Evolutionary conservation across 2,113 vertebrate species (phyloP).

Genomic region (Centropus bengalensis): DNA sequence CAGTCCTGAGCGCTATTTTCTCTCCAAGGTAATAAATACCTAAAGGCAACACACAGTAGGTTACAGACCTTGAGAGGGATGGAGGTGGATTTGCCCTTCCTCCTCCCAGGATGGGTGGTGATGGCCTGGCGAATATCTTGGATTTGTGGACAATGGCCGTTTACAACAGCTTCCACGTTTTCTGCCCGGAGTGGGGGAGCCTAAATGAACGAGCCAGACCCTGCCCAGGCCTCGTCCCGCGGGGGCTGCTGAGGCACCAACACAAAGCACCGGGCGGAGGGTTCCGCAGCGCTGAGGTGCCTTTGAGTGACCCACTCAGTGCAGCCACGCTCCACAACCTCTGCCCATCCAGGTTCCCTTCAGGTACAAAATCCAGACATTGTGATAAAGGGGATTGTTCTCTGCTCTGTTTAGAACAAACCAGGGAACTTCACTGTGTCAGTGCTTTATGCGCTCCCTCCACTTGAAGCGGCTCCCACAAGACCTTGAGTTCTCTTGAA

Average conservation of each 20-base stretch:
- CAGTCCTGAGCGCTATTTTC: not conserved
- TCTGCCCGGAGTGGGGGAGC: not conserved
- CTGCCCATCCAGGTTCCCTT: not conserved
- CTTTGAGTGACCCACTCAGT: not conserved
- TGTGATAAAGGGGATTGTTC: not conserved
- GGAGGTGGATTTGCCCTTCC: not conserved
- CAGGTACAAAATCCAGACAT: not conserved
- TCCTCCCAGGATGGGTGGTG: not conserved
- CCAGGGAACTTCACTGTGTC: not conserved
- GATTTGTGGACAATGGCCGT: not conserved
- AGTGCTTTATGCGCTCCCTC: not conserved
- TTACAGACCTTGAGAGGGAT: not conserved
- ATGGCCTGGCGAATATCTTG: not conserved
- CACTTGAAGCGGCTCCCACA: not conserved
- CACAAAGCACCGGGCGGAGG: not conserved
- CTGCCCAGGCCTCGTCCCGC: not conserved
- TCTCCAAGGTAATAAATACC: not conserved
- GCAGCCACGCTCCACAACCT: not conserved
- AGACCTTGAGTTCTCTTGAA: not conserved
- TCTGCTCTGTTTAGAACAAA: not conserved
- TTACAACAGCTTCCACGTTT: not conserved
- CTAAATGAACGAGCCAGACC: not conserved
- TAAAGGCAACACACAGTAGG: not conserved
- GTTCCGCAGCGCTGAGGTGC: not conserved
- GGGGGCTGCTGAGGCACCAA: not conserved